Percentiles rank a stretch among this genome's conserved stretches.
phyloP scores from a whole-genome alignment of 2,113 vertebrate genomes.

The Pampusana beccarii region DNA sequence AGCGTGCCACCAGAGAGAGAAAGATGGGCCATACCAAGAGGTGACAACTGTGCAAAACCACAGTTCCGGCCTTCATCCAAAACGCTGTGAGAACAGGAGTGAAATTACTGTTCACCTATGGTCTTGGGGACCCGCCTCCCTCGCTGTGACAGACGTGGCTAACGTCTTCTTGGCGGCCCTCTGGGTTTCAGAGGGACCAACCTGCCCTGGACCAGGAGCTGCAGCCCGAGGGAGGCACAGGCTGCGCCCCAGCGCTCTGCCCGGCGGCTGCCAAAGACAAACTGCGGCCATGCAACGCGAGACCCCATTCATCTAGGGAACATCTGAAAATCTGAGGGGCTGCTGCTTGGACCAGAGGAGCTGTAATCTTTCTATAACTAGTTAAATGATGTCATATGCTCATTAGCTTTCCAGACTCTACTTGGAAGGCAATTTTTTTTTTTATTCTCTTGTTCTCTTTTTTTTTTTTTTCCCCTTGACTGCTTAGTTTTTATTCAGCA shows the following conservation, averaged over 20 bases:
- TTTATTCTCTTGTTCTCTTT: slow-evolving; percentile 45
- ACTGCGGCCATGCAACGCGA: neutral
- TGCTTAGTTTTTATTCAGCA: slow-evolving; percentile 71
- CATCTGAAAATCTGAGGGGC: slow-evolving; percentile 41
- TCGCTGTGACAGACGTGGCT: rapidly evolving
- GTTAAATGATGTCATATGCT: slow-evolving; percentile 63
- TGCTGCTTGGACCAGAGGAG: slow-evolving; percentile 43
- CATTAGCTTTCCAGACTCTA: slow-evolving; percentile 67
- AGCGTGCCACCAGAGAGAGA: neutral
- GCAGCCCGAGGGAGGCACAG: rapidly evolving
- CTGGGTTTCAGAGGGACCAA: neutral
- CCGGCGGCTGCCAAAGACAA: neutral
- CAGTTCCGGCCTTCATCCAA: rapidly evolving
- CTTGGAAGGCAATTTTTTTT: slow-evolving; percentile 58
- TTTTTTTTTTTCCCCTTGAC: slow-evolving; percentile 7
- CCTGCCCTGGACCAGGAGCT: neutral
- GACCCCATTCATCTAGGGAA: neutral
- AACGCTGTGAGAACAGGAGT: neutral
- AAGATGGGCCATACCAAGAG: neutral
- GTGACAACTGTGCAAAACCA: rapidly evolving
- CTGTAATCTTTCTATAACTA: slow-evolving; percentile 61
- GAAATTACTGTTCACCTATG: neutral
- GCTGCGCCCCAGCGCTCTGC: neutral
- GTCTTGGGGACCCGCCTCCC: neutral
- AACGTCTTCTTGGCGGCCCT: neutral